Conservation (phyloP, 37 sponge, comb jelly and placozoan genomes). For the Agelas oroides region DNA sequence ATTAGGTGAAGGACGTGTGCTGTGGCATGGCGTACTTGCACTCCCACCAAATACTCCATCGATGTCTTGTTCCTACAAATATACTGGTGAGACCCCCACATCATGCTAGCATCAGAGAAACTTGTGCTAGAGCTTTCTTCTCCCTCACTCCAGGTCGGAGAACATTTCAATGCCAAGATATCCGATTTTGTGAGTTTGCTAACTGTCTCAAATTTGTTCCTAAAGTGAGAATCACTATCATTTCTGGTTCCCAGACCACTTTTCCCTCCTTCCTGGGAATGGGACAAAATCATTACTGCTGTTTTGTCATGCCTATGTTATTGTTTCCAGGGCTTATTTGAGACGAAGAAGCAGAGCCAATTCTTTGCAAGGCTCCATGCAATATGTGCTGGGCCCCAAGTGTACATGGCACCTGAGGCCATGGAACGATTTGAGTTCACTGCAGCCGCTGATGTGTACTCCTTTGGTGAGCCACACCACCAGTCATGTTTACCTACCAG, state of each 20-base stretch:
- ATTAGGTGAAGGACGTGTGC: conserved; percentile 45
- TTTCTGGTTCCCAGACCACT: background rate
- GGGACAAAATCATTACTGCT: too few species aligned
- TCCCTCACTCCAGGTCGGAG: too few species aligned
- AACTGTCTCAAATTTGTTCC: background rate
- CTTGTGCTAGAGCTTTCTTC: too few species aligned
- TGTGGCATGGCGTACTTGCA: conserved; percentile 67
- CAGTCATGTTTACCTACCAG: background rate
- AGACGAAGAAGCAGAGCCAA: conserved; percentile 40
- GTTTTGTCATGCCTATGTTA: background rate
- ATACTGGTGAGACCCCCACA: too few species aligned
- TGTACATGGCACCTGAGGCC: conserved; percentile 64
- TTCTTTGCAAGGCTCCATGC: background rate
- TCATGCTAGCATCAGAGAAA: too few species aligned
- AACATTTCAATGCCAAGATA: conserved; percentile 67
- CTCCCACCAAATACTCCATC: conserved; percentile 45
- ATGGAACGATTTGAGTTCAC: conserved; percentile 38
- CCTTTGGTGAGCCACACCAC: conserved; percentile 66
- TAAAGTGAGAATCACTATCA: background rate
- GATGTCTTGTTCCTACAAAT: conserved; percentile 45
- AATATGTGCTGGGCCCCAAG: background rate
- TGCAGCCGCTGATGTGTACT: conserved; percentile 62
- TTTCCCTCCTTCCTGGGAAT: background rate
- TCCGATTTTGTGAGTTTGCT: conserved; percentile 68
- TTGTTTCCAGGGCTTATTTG: conserved; percentile 36